Percentiles rank a stretch among this genome's conserved stretches.
These are phyloP conservation scores for Microctonus aethiopoides DNA, from an alignment of 2,888 invertebrate genomes.

Conservation along the genomic window DNA sequence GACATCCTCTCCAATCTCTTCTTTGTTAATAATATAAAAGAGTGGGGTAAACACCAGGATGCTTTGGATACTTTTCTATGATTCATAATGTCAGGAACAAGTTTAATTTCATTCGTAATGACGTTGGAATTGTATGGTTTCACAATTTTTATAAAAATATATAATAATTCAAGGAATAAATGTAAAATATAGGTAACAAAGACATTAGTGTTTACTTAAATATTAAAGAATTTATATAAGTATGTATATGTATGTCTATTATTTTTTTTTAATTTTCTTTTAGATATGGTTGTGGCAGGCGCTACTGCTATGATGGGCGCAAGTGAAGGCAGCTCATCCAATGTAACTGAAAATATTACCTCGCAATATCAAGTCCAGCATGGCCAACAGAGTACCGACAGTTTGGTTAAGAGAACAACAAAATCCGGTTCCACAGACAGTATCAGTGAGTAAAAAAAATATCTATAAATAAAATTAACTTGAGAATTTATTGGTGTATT, in stretches of 20 bases:
- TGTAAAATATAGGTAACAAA: background rate
- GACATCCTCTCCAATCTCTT: constrained; percentile 5
- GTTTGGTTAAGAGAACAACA: constrained; percentile 39
- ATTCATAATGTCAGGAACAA: constrained; percentile 23
- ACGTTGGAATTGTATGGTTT: background rate
- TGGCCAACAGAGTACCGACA: constrained; percentile 42
- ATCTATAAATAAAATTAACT: background rate
- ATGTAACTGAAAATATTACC: constrained; percentile 45
- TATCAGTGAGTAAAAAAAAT: constrained; percentile 25
- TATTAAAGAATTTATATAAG: too few species aligned
- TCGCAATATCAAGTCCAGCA: constrained; percentile 44
- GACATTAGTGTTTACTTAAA: constrained; percentile 21
- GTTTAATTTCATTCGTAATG: constrained; percentile 14
- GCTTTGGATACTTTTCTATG: constrained; percentile 29
- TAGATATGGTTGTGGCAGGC: constrained; percentile 59
- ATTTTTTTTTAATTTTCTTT: constrained; percentile 10
- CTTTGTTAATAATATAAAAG: constrained; percentile 1
- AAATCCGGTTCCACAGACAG: constrained; percentile 22
- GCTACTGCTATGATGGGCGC: constrained; percentile 56
- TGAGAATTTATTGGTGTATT: background rate
- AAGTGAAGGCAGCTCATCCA: constrained; percentile 53
- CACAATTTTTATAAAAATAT: constrained; percentile 5
- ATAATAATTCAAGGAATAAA: background rate
- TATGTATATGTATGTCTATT: background rate
- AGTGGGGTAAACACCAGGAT: constrained; percentile 17